Evolutionary conservation across 2,797 vertebrate genomes (phyloP), one percentile per base, ranked within the genome.

Genomic region (Ciconia nigra): DNA sequence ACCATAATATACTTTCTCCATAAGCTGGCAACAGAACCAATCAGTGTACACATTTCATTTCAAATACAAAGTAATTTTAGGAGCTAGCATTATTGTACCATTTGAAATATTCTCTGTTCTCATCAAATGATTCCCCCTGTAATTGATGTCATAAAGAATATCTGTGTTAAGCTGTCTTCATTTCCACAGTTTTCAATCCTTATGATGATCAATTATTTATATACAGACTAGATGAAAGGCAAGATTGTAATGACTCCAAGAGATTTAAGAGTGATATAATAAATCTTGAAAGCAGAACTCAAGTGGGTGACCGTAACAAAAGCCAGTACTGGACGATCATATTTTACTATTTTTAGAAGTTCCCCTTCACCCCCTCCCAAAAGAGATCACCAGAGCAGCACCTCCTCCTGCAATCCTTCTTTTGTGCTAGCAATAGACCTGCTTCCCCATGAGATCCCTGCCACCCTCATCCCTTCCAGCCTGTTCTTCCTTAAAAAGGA

Each of bases 81-180:
- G 91, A 94, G 95, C 94, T 93, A 95, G 96, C 96, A 94, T 98
- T 98, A 97, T 98, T 98, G 94, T 96, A 94, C 83, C 25, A 26
- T 97, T 98, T 98, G 98, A 98, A 98, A 98, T 98, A 97, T 97
- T 96, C 97, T 96, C 96, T 97, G 96, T 96, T 97, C 97, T 97
- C 97, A 98, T 98, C 97, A 97, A 98, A 97, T 98, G 96, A 98
- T 97, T 97, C 96, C 96, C 91, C 67, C 96, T 97, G 93, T 98
- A 98, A 98, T 98, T 98, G 98, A 98, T 98, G 97, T 98, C 98
- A 98, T 98, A 98, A 98, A 98, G 97, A 98, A 98, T 98, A 98
- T 98, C 97, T 97, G 79, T 97, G 97, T 98, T 98, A 97, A 97
- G 96, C 97, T 97, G 97, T 97, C 96, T 96, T 98, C 97, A 96